Evolutionary conservation across 1,140 invertebrate species (phyloP), one percentile per base, ranked within the genome.

Genomic region (Pristionchus pacificus): DNA sequence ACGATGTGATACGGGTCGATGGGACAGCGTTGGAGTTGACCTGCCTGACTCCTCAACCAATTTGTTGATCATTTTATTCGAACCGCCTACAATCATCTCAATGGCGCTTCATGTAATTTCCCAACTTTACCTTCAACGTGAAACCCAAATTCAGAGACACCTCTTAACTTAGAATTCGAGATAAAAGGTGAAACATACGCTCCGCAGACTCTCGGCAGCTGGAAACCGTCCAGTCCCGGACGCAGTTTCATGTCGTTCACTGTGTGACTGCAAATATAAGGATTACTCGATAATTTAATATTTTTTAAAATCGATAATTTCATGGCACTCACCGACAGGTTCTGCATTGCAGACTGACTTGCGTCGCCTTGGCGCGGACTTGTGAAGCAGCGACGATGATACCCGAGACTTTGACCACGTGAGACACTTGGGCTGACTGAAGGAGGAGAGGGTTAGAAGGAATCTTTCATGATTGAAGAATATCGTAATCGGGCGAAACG

Each of bases 1-100:
- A 90, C 90, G 74, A 99, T 97, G 82, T 95, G 96, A 84, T 93
- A 99, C 2, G 97, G 97, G 87, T 99, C 97, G 28, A 98, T 82
- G 1, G 96, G 95, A 85, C 97, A 99, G 79, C 93, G 93, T 80
- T 72, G 74, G 6, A 90, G 89, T 63, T 90, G 86, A 69, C 91
- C 92, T 74, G 91, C 90, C 87, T 95, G 92, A 83, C 95, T 86
- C 15, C 91, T 93, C 83, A 66, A 81, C 62, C 64, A 24, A 72
- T 29, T n/a, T n/a, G n/a, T n/a, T 74, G 33, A 19, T n/a, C n/a
- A n/a, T n/a, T n/a, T n/a, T n/a, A n/a, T n/a, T n/a, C n/a, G n/a
- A n/a, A n/a, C 57, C 68, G 25, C 13, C 27, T 29, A 25, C 25
- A 74, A 27, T 15, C 33, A 38, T 24, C 62, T 6, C 31, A 1